Evolutionary conservation across 1,140 invertebrate genomes (phyloP).

Genomic region (Lordiphosa collinella): DNA sequence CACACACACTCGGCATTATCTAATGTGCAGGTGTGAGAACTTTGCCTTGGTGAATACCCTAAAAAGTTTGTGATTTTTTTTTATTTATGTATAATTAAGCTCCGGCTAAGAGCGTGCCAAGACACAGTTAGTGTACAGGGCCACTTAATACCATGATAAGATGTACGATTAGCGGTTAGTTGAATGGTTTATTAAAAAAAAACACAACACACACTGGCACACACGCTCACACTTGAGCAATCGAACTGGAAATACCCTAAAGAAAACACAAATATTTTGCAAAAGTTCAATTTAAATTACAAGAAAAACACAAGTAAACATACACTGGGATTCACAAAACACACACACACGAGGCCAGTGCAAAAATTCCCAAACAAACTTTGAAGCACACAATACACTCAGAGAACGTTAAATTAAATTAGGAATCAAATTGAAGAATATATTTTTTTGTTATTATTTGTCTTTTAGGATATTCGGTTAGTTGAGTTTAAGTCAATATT

Average conservation of each 20-base stretch:
- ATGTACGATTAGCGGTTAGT: conserved; percentile 56
- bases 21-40: conserved; percentile 37
- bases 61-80: conserved; percentile 57
- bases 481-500: too few relatives aligned
- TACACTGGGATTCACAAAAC: too few relatives aligned
- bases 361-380: too few relatives aligned
- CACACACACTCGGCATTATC: conserved; percentile 37
- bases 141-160: conserved; percentile 70
- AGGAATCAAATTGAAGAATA: too few relatives aligned
- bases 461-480: too few relatives aligned
- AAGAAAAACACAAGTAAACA: too few relatives aligned
- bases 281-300: too few relatives aligned
- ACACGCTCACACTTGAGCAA: neutral
- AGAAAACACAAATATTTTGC: neutral
- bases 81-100: conserved; percentile 18
- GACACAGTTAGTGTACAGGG: conserved; percentile 48
- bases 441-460: too few relatives aligned
- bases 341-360: too few relatives aligned
- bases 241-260: conserved; percentile 8
- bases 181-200: too few relatives aligned
- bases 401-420: too few relatives aligned
- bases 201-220: conserved; percentile 3
- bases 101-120: conserved; percentile 53
- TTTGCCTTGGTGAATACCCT: conserved; percentile 69
- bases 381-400: too few relatives aligned